phyloP scores from a whole-genome alignment of 2,888 invertebrate genomes.

The Mongoloraphidia duomilia region DNA sequence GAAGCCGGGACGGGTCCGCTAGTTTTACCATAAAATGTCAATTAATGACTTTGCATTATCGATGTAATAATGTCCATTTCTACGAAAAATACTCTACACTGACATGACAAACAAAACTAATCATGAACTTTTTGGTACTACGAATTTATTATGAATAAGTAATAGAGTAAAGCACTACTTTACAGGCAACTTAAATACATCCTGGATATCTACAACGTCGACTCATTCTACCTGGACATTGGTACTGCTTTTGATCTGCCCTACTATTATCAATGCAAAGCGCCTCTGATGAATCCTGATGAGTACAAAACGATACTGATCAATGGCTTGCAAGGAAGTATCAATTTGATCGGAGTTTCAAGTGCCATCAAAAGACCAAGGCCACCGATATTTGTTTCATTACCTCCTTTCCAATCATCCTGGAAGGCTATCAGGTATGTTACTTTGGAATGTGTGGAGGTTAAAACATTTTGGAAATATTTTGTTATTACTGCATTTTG shows the following conservation, averaged over 20 bases:
- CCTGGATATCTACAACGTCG: slow-evolving; percentile 59
- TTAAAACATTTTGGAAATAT: no score
- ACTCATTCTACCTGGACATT: slow-evolving; percentile 71
- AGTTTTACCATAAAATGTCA: no score
- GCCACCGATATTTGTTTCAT: slow-evolving; percentile 71
- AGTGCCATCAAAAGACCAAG: slow-evolving; percentile 69
- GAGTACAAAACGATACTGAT: slow-evolving; percentile 64
- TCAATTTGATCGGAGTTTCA: slow-evolving; percentile 66
- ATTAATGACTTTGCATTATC: no score
- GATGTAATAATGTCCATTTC: no score
- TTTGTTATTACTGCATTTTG: no score
- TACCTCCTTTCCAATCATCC: slow-evolving; percentile 73
- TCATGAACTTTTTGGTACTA: no score
- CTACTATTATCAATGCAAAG: slow-evolving; percentile 66
- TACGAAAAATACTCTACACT: no score
- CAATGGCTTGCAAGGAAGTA: slow-evolving; percentile 42
- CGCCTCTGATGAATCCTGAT: slow-evolving; percentile 63
- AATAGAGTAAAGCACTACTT: no score
- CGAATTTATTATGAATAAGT: no score
- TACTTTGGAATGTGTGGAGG: background rate
- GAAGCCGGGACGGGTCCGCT: no score
- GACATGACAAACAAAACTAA: no score
- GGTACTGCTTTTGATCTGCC: slow-evolving; percentile 78
- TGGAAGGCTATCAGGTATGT: slow-evolving; percentile 47
- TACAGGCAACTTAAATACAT: slow-evolving; percentile 55